Conservation (phyloP, 2,888 invertebrate species). For the Colostygia pectinataria region DNA sequence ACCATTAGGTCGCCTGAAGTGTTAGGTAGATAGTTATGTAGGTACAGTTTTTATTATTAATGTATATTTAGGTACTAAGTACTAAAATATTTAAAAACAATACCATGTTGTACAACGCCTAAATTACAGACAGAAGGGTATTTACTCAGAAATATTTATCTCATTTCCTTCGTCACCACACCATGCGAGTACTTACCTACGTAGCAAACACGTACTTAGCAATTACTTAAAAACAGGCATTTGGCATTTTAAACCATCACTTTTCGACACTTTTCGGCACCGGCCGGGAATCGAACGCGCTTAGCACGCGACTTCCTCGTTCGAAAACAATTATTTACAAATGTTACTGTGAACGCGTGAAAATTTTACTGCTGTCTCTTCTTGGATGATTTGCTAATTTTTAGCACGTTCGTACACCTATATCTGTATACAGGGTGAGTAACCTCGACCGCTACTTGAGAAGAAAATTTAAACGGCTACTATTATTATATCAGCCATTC, state of each 20-base stretch:
- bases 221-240: slow-evolving; percentile 24
- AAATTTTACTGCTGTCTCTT: slow-evolving; percentile 30
- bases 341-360: slow-evolving; percentile 41
- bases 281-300: slow-evolving; percentile 44
- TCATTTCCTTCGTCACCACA: no score
- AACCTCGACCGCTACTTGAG: no score
- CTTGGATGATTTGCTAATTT: slow-evolving; percentile 25
- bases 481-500: no score
- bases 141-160: slow-evolving; percentile 5
- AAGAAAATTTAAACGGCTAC: no score
- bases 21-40: no score
- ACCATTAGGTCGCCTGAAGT: no score
- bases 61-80: no score
- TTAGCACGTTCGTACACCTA: slow-evolving; percentile 18
- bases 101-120: no score
- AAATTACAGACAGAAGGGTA: no score
- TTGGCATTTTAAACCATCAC: slow-evolving; percentile 40
- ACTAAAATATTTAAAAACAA: no score
- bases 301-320: slow-evolving; percentile 66
- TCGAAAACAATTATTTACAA: slow-evolving; percentile 51
- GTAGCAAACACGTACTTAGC: slow-evolving; percentile 31
- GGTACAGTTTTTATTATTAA: no score
- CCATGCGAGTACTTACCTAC: slow-evolving; percentile 17
- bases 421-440: slow-evolving; percentile 13
- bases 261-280: slow-evolving; percentile 36